Evolutionary conservation across 2,888 invertebrate species (phyloP).

Genomic region (Drosophila histrio): DNA sequence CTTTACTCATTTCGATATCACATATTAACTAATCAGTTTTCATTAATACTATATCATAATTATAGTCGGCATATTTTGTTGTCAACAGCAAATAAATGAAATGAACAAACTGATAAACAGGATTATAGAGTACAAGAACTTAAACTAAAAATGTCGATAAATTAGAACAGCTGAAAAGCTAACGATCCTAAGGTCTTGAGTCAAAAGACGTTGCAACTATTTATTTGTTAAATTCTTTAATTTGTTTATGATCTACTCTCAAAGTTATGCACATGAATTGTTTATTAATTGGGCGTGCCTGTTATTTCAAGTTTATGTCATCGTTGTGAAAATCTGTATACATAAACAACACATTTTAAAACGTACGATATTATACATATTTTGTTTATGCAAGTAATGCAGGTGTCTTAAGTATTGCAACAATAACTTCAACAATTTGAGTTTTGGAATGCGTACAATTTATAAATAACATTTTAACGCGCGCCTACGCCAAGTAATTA

Average conservation of each 20-base stretch:
- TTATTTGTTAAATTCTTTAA: background rate
- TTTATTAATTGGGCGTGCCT: slow-evolving; percentile 32
- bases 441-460: slow-evolving; percentile 18
- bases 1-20: background rate
- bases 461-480: slow-evolving; percentile 49
- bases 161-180: slow-evolving; percentile 23
- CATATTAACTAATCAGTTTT: background rate
- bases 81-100: background rate
- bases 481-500: slow-evolving; percentile 56
- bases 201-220: background rate
- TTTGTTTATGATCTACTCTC: slow-evolving; percentile 23
- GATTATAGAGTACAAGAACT: background rate
- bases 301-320: slow-evolving; percentile 36
- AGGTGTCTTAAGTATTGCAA: background rate
- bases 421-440: slow-evolving; percentile 5
- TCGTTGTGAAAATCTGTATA: slow-evolving; percentile 12
- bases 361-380: background rate
- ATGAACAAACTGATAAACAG: background rate
- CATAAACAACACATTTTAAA: slow-evolving; percentile 5
- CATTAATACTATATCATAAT: slow-evolving; percentile 10
- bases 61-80: background rate
- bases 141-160: background rate
- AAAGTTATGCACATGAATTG: slow-evolving; percentile 50
- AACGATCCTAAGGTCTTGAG: slow-evolving; percentile 4
- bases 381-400: background rate